A percentile compares a stretch with the other conserved stretches of the same genome.
phyloP scores from a whole-genome alignment of 2,113 vertebrate genomes.

The Gulo gulo region DNA sequence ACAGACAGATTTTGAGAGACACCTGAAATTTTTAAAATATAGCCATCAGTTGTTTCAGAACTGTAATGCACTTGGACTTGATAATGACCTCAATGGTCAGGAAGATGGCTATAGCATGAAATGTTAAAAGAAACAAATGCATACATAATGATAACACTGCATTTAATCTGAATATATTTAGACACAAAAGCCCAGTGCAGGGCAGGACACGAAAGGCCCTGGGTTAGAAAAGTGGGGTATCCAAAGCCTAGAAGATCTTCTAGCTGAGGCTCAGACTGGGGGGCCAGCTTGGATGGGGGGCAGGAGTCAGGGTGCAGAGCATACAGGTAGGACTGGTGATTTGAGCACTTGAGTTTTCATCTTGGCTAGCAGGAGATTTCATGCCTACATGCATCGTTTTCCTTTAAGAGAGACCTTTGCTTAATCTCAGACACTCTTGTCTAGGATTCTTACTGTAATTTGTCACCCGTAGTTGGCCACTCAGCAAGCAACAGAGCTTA shows the following conservation, averaged over 20 bases:
- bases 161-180: background rate
- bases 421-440: background rate
- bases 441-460: background rate
- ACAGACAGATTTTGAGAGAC: background rate
- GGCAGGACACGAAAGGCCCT: background rate
- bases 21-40: background rate
- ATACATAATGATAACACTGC: background rate
- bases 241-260: background rate
- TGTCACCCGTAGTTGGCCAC: constrained; percentile 39
- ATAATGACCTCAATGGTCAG: background rate
- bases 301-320: accelerated
- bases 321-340: accelerated
- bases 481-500: constrained; percentile 50
- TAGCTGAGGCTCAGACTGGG: background rate
- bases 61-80: background rate
- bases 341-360: background rate
- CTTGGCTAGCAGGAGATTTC: background rate
- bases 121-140: background rate
- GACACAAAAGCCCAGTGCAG: background rate
- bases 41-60: background rate
- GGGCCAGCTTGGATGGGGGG: accelerated
- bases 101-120: background rate
- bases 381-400: background rate
- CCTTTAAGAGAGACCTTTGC: background rate
- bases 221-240: background rate